These are phyloP conservation scores for Xiphydria camelus DNA, from an alignment of 2,888 invertebrate species.

Conservation along the genomic window DNA sequence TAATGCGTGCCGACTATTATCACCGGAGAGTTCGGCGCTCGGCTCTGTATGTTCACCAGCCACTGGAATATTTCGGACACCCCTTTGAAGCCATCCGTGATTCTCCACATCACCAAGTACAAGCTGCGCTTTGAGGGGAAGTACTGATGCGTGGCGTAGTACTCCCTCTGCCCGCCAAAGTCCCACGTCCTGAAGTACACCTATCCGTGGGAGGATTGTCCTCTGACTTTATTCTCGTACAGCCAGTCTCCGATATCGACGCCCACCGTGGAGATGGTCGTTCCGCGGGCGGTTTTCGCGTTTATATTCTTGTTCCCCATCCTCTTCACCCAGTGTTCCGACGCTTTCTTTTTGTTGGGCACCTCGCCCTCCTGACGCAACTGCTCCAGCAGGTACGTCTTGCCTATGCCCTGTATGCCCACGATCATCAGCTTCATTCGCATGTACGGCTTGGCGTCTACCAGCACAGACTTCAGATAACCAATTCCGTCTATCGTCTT, in stretches of 20 bases:
- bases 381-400: slow-evolving; percentile 89
- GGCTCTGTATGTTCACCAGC: slow-evolving; percentile 92
- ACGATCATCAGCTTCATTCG: slow-evolving; percentile 97
- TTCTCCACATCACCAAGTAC: slow-evolving; percentile 94
- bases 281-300: slow-evolving; percentile 74
- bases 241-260: slow-evolving; percentile 97
- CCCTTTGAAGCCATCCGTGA: slow-evolving; percentile 86
- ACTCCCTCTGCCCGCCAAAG: slow-evolving; percentile 97
- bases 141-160: slow-evolving; percentile 98
- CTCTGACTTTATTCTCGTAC: slow-evolving; percentile 81
- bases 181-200: slow-evolving; percentile 97
- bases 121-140: slow-evolving; percentile 93
- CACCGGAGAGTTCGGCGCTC: slow-evolving; percentile 95
- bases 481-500: slow-evolving; percentile 95
- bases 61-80: slow-evolving; percentile 90
- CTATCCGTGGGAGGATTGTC: slow-evolving; percentile 75
- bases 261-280: slow-evolving; percentile 92
- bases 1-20: slow-evolving; percentile 96
- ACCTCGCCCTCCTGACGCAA: slow-evolving; percentile 84
- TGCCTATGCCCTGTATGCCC: slow-evolving; percentile 83
- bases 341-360: slow-evolving; percentile 69
- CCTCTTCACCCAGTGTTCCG: slow-evolving; percentile 90
- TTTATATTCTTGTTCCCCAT: slow-evolving; percentile 89
- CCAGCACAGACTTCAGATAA: slow-evolving; percentile 85
- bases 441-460: slow-evolving; percentile 91